Base-by-base conservation (phyloP, 2,113 vertebrate genomes). In the Eulemur macaco region DNA sequence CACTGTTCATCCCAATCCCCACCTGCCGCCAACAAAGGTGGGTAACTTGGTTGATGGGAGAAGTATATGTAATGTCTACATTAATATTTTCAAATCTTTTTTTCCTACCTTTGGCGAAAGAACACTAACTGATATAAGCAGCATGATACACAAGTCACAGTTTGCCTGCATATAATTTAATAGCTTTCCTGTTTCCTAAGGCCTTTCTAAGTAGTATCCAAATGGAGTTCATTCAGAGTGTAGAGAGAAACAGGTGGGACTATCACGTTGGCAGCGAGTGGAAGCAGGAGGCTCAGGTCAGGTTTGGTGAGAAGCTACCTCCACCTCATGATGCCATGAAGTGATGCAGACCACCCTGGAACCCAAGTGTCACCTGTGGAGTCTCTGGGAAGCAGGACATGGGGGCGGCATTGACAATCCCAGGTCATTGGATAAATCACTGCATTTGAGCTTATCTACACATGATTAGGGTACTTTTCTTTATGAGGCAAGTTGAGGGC, bases 61-160 rank as follows among this genome's bases (percentile, higher is more conserved):
- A 85, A 37, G 50, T 74, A 68, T 56, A 71, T 29, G 13, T 85
- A 58, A 74, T 52, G 7, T 58, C 73, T 64, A 31, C 25, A 50
- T 81, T 58, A 47, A 45, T 54, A 74, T 52, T 87, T 83, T 50
- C 47, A 87, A 95, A 10, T 84, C 87, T 39, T 94, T 96, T 47
- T 69, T 18, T 84, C 58, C 58, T 31, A 25, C 18, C 12, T 80
- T 86, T 96, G n/a, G 76, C 39, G 47, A 74, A 87, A 90, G 39
- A 93, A 76, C 2, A 27, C 45, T 88, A 68, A 60, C 20, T 88
- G 45, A 91, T 63, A 60, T 0, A 82, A 91, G 37, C 21, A 68
- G 42, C 7, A 20, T 15, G 34, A 47, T n/a, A 82, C 4, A 45
- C 45, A 31, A 37, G 37, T 69, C 47, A 88, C 45, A 74, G 13